phyloP scores from a whole-genome alignment of 2,113 vertebrate species.

The Podiceps cristatus region DNA sequence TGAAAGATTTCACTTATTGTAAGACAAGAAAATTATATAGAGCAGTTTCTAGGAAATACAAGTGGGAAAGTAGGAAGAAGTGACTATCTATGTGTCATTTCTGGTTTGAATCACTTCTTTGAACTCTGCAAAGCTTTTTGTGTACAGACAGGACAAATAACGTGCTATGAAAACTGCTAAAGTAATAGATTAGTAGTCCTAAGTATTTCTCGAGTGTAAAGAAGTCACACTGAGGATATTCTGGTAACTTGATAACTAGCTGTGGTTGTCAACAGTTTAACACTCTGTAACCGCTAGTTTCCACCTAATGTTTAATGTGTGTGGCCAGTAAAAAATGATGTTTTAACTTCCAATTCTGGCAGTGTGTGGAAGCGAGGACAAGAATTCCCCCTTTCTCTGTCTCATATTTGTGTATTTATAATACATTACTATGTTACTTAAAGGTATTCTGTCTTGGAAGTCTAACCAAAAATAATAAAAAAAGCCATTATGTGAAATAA shows the following conservation, averaged over 20 bases:
- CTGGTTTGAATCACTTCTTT: background rate
- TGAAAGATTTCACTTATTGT: background rate
- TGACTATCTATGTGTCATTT: background rate
- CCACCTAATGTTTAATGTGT: background rate
- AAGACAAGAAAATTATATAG: background rate
- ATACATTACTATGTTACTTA: background rate
- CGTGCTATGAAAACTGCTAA: background rate
- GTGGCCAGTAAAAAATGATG: background rate
- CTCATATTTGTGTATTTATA: background rate
- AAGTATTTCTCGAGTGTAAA: background rate
- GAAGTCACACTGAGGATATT: background rate
- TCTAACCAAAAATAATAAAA: background rate
- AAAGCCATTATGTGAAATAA: background rate
- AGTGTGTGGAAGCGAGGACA: background rate
- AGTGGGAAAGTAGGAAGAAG: background rate
- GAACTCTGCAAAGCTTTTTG: background rate
- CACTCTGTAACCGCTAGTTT: background rate
- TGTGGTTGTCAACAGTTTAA: background rate
- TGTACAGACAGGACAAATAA: background rate
- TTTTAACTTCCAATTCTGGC: background rate
- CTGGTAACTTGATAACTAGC: background rate
- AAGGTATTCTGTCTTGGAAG: background rate
- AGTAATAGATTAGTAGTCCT: background rate
- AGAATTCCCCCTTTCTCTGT: background rate
- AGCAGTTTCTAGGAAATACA: background rate